Evolutionary conservation across 1,140 invertebrate species (phyloP).

Genomic region (Micrasema minimum): DNA sequence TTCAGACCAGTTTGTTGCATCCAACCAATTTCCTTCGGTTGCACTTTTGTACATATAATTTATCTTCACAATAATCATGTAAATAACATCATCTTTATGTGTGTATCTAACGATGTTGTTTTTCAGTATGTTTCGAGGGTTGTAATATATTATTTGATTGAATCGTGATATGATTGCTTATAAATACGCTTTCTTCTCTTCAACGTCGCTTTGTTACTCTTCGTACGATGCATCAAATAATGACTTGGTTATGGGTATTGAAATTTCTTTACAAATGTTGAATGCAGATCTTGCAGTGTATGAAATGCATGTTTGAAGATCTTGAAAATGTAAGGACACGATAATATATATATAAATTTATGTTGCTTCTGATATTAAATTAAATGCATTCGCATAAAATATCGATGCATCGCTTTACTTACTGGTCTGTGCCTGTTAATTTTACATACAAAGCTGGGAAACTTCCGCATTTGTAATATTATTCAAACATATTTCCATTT

Average conservation of each 20-base stretch:
- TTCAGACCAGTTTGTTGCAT: too few species aligned
- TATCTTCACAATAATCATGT: constrained; percentile 5
- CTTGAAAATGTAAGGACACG: too few species aligned
- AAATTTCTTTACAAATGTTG: constrained; percentile 5
- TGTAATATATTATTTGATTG: constrained; percentile 6
- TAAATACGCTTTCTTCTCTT: constrained; percentile 27
- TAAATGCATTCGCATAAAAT: constrained; percentile 29
- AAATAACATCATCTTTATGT: constrained; percentile 15
- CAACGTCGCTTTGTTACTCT: constrained; percentile 26
- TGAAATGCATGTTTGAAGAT: constrained; percentile 41
- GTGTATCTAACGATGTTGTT: constrained; percentile 3
- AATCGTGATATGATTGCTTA: constrained; percentile 21
- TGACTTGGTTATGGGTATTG: constrained; percentile 4
- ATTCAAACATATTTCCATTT: too few species aligned
- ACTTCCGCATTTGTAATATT: too few species aligned
- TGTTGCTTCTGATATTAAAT: too few species aligned
- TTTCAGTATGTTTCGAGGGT: constrained; percentile 26
- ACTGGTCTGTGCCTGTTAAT: constrained; percentile 29
- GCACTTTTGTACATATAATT: too few species aligned
- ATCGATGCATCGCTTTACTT: constrained; percentile 34
- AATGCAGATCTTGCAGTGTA: constrained; percentile 32
- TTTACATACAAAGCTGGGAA: constrained; percentile 2
- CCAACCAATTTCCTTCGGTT: too few species aligned
- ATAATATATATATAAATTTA: too few species aligned
- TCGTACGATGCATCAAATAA: constrained; percentile 37